Conservation (phyloP, 2,113 vertebrate genomes). For the Alethe castanea region DNA sequence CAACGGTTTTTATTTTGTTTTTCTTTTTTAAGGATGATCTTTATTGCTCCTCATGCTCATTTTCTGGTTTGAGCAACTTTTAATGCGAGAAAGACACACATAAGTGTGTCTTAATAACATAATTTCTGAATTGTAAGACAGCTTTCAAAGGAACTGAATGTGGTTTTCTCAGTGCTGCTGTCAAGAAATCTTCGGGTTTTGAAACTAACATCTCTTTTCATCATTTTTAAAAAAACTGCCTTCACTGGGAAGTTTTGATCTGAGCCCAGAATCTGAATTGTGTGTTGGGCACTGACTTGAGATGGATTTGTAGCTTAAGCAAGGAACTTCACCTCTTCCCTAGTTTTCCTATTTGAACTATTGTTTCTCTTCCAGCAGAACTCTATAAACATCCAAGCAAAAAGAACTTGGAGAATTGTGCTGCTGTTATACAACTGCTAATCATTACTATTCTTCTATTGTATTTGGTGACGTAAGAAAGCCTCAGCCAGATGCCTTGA, state of each 20-base stretch:
- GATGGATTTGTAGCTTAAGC: background rate
- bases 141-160: background rate
- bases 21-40: background rate
- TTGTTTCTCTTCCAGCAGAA: slow-evolving; percentile 17
- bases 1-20: background rate
- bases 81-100: background rate
- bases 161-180: background rate
- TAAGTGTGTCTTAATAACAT: background rate
- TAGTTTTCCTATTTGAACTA: slow-evolving; percentile 18
- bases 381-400: background rate
- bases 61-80: background rate
- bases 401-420: slow-evolving; percentile 10
- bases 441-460: slow-evolving; percentile 59
- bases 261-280: background rate
- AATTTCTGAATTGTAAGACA: background rate
- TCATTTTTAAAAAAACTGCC: background rate
- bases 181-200: background rate
- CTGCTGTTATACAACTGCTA: slow-evolving; percentile 44
- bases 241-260: background rate
- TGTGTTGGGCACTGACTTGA: background rate
- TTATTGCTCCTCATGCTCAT: background rate
- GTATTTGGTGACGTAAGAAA: slow-evolving; percentile 43
- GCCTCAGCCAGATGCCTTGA: slow-evolving; percentile 35
- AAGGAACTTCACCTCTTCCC: slow-evolving; percentile 11
- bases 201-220: background rate